A percentile compares a stretch with the other conserved stretches of the same genome.
These are phyloP conservation scores for Momotus momota DNA, from an alignment of 2,797 vertebrate genomes.

Conservation along the genomic window DNA sequence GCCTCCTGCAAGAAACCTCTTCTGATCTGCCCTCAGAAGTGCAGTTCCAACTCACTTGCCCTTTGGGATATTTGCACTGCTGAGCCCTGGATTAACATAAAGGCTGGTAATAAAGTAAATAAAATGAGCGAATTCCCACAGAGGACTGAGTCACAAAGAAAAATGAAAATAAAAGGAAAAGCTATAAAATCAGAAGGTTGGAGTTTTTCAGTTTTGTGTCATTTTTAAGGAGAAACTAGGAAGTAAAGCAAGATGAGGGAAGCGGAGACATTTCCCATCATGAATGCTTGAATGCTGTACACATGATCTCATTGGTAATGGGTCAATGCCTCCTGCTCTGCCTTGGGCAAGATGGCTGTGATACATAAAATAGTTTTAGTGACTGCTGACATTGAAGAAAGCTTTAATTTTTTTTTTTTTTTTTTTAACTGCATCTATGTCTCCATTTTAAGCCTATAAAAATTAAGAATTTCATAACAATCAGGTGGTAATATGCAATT, in stretches of 20 bases:
- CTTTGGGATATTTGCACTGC: neutral
- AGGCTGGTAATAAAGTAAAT: neutral
- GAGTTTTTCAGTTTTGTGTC: neutral
- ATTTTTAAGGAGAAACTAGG: neutral
- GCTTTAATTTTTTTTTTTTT: neutral
- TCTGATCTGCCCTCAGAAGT: neutral
- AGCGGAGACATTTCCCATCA: conserved; percentile 19
- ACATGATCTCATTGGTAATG: conserved; percentile 42
- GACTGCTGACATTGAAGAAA: conserved; percentile 15
- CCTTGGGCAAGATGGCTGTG: conserved; percentile 36
- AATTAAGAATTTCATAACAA: neutral
- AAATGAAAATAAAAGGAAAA: neutral
- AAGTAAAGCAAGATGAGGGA: neutral
- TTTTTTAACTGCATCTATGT: neutral
- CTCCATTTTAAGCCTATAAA: conserved; percentile 1
- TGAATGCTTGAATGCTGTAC: conserved; percentile 19
- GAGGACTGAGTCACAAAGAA: neutral
- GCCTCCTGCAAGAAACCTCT: neutral
- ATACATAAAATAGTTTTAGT: conserved; percentile 51
- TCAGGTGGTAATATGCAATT: neutral
- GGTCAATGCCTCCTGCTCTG: conserved; percentile 39
- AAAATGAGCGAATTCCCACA: neutral
- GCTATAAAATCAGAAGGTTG: neutral
- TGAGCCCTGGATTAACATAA: neutral
- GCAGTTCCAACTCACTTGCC: neutral